Percentiles rank a stretch among this genome's conserved stretches.
Conservation (phyloP, 2,888 invertebrate species). For the Heliconius ismenius region DNA sequence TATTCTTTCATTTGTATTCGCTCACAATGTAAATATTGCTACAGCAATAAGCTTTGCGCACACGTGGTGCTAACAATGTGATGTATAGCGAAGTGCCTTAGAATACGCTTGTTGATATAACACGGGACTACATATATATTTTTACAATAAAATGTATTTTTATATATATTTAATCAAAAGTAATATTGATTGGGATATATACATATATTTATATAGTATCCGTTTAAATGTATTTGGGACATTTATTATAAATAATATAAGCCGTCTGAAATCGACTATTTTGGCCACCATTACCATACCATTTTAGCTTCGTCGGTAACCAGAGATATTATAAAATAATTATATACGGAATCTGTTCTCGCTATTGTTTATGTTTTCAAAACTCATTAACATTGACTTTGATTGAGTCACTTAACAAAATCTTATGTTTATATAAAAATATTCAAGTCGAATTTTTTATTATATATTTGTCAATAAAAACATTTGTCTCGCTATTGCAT, state of each 20-base stretch:
- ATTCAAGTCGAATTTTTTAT: background rate
- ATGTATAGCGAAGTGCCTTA: constrained; percentile 43
- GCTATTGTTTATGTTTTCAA: too few species aligned
- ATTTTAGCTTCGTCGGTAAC: background rate
- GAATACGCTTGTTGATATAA: constrained; percentile 38
- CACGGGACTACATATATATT: background rate
- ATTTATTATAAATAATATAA: background rate
- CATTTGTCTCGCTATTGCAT: constrained; percentile 20
- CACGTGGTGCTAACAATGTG: constrained; percentile 44
- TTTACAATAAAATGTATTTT: constrained; percentile 6
- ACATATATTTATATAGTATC: background rate
- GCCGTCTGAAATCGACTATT: background rate
- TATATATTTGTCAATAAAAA: background rate
- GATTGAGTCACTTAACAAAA: too few species aligned
- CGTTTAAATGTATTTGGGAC: background rate
- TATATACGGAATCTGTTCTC: too few species aligned
- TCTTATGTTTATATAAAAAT: background rate
- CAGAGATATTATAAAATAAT: background rate
- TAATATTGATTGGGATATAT: background rate
- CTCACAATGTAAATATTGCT: constrained; percentile 25
- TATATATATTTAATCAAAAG: background rate
- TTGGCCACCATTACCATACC: background rate
- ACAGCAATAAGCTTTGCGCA: constrained; percentile 25
- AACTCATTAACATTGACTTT: too few species aligned
- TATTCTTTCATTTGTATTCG: constrained; percentile 17